phyloP scores from a whole-genome alignment of 2,113 vertebrate genomes.

The Campylomormyrus tamandua region DNA sequence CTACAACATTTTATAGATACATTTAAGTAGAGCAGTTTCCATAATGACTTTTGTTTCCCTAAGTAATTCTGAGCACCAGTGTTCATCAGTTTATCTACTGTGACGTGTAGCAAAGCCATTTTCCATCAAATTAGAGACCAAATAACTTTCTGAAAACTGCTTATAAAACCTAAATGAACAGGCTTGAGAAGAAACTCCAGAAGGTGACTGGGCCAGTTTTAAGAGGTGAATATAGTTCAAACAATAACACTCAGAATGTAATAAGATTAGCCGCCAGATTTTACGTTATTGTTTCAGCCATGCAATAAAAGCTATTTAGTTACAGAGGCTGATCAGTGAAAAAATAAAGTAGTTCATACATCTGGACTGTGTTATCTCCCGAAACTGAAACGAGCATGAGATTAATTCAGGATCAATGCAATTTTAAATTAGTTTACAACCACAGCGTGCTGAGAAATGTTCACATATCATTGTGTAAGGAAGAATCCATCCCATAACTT shows the following conservation, averaged over 20 bases:
- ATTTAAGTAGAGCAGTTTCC: background rate
- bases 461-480: background rate
- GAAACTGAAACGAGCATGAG: background rate
- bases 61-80: background rate
- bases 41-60: background rate
- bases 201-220: background rate
- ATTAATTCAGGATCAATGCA: background rate
- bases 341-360: background rate
- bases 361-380: background rate
- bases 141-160: background rate
- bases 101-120: background rate
- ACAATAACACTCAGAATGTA: background rate
- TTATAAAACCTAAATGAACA: background rate
- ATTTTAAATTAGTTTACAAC: background rate
- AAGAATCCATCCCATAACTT: background rate
- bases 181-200: background rate
- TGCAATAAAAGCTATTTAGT: background rate
- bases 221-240: background rate
- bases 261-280: background rate
- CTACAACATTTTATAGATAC: background rate
- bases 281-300: background rate
- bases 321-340: background rate
- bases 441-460: background rate
- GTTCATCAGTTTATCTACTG: background rate
- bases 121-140: background rate